Evolutionary conservation across 2,888 invertebrate genomes (phyloP).

Genomic region (Zeuzera pyrina): DNA sequence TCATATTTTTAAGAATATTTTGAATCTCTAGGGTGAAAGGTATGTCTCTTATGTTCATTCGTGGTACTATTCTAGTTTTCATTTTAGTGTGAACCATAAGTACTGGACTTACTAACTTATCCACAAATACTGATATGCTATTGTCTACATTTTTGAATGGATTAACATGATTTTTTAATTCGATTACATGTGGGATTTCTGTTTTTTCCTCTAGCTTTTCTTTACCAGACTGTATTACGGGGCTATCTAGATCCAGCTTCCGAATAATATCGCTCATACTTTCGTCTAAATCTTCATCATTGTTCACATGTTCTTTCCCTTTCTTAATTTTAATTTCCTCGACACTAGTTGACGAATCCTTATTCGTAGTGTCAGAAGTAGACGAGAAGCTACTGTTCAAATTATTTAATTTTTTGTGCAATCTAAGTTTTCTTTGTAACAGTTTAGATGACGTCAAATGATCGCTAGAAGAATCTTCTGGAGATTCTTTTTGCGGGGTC

Average conservation of each 20-base stretch:
- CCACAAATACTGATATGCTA: conserved; percentile 50
- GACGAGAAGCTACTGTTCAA: too few species aligned
- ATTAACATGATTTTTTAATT: conserved; percentile 34
- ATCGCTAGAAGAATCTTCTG: too few species aligned
- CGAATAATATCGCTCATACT: conserved; percentile 25
- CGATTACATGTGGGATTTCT: neutral
- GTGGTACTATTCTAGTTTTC: conserved; percentile 37
- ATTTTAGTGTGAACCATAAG: conserved; percentile 58
- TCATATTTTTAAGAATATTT: conserved; percentile 35
- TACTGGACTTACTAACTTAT: conserved; percentile 47
- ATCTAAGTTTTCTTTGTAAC: too few species aligned
- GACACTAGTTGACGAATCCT: too few species aligned
- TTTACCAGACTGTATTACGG: conserved; percentile 7
- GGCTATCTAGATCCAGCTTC: conserved; percentile 15
- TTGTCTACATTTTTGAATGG: conserved; percentile 50
- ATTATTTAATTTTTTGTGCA: too few species aligned
- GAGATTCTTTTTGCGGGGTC: too few species aligned
- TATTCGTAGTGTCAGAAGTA: too few species aligned
- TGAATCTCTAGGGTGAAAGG: conserved; percentile 43
- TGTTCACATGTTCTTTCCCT: conserved; percentile 1
- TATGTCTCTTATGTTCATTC: conserved; percentile 35
- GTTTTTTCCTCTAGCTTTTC: conserved; percentile 5
- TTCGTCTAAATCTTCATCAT: conserved; percentile 24
- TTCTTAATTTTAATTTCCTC: too few species aligned
- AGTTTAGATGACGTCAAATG: too few species aligned